phyloP scores from a whole-genome alignment of 2,888 invertebrate genomes.

The Nebria brevicollis region DNA sequence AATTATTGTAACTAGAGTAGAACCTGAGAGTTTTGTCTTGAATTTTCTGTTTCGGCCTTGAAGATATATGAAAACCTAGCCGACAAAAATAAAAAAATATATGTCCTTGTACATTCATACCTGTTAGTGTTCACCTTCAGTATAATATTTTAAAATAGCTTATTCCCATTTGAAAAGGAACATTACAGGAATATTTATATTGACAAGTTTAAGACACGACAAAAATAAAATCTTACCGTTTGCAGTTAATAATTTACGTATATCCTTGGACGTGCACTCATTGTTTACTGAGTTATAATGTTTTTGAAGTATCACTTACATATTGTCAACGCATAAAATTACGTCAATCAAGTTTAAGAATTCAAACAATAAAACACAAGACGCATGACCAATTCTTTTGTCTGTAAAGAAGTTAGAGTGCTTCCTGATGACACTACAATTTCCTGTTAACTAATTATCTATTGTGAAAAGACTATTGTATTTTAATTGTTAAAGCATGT shows the following conservation, averaged over 20 bases:
- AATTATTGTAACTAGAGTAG: no score
- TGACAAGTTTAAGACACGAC: background rate
- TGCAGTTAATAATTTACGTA: background rate
- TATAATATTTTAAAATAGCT: background rate
- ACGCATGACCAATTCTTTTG: background rate
- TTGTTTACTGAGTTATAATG: background rate
- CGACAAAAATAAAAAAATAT: no score
- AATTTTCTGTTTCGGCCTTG: no score
- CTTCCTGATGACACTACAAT: background rate
- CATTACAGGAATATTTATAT: background rate
- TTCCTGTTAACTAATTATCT: background rate
- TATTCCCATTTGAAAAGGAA: background rate
- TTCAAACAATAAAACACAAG: background rate
- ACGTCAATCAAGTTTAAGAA: background rate
- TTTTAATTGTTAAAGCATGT: background rate
- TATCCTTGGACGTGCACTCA: conserved; percentile 1
- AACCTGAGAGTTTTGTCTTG: no score
- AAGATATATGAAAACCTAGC: no score
- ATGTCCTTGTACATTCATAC: no score
- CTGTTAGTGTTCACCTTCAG: background rate
- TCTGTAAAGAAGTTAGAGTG: background rate
- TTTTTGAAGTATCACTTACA: background rate
- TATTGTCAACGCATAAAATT: background rate
- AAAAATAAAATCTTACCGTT: background rate
- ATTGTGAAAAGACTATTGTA: background rate